Evolutionary conservation across 92 coral and sea anemone species (phyloP).

Genomic region (Epizoanthus illoricatus): DNA sequence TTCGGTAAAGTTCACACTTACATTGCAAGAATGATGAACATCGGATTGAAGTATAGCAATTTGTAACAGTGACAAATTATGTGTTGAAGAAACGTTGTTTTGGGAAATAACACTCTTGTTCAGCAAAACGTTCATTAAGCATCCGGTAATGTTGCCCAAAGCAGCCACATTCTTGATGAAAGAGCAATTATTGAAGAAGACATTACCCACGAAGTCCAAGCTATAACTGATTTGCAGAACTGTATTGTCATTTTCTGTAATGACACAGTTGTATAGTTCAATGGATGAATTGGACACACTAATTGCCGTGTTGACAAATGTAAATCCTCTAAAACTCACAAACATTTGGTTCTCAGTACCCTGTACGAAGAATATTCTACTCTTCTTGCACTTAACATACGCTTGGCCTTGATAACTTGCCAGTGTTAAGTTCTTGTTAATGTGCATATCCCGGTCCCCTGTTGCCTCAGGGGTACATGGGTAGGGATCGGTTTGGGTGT

Average conservation of each 20-base stretch:
- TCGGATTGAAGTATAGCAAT: too few relatives aligned
- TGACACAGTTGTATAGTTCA: neutral
- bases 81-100: too few relatives aligned
- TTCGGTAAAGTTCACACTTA: too few relatives aligned
- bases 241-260: neutral
- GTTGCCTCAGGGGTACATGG: conserved; percentile 4
- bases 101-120: too few relatives aligned
- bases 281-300: conserved; percentile 5
- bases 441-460: neutral
- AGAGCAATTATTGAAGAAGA: conserved; percentile 2
- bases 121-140: too few relatives aligned
- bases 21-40: too few relatives aligned
- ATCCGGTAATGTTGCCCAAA: neutral
- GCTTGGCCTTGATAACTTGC: conserved; percentile 10
- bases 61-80: too few relatives aligned
- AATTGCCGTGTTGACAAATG: conserved; percentile 27
- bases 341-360: neutral
- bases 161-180: conserved; percentile 16
- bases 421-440: conserved; percentile 17
- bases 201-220: neutral
- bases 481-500: conserved; percentile 24
- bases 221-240: conserved; percentile 3
- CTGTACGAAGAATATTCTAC: neutral
- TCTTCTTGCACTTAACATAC: conserved; percentile 6
- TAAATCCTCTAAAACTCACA: conserved; percentile 20